Conservation (phyloP, 2,888 invertebrate genomes). For the Acanthosepion pharaonis region DNA sequence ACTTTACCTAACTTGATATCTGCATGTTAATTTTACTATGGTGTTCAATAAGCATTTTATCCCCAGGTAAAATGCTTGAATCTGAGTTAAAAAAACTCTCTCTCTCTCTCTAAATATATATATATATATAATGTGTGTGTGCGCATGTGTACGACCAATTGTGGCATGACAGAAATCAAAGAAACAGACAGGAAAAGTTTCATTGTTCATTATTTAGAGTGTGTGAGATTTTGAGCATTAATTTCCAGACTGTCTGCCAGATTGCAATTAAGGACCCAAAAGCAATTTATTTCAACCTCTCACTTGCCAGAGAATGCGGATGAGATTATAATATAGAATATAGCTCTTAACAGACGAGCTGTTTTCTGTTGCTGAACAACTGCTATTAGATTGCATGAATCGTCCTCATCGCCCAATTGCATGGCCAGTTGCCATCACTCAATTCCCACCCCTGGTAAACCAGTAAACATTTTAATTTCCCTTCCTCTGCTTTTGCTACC, state of each 20-base stretch:
- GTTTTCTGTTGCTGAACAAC: not conserved
- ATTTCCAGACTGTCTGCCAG: not conserved
- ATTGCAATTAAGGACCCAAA: not conserved
- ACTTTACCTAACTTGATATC: too few species aligned
- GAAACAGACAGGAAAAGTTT: too few species aligned
- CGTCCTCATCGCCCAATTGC: not conserved
- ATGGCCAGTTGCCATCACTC: not conserved
- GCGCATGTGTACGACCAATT: too few species aligned
- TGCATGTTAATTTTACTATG: too few species aligned
- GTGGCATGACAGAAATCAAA: too few species aligned
- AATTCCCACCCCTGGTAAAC: not conserved
- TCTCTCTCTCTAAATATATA: too few species aligned
- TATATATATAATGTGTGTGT: too few species aligned
- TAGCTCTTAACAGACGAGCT: not conserved
- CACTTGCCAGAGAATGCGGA: not conserved
- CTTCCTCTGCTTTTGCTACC: not conserved
- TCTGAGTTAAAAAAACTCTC: too few species aligned
- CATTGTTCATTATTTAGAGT: too few species aligned
- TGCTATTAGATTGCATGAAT: not conserved
- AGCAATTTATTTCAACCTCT: not conserved
- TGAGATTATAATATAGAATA: not conserved
- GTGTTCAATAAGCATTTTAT: too few species aligned
- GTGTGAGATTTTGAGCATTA: not conserved
- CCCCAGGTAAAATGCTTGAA: too few species aligned
- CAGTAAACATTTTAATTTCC: not conserved